Base-by-base conservation (phyloP, 2,797 vertebrate genomes). In the Etheostoma perlongum region DNA sequence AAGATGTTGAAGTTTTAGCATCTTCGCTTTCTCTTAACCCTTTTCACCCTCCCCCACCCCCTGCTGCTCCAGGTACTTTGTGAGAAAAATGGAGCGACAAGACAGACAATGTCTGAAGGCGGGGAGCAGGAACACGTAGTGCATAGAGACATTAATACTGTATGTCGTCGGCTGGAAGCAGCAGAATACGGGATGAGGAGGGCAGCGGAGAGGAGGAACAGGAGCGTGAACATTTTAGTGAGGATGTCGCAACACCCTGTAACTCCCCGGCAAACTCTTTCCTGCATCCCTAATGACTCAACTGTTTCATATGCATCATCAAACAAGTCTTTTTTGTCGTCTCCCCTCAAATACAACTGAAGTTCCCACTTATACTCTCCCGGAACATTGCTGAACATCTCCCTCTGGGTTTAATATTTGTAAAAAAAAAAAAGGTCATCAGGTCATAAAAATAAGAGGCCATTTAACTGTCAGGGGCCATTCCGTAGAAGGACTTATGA, bases 201-300 rank as follows among this genome's bases (percentile, higher is more conserved):
- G 52, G 67, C 57, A 63, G 59, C 10, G 54, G 54, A 52, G 67
- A 25, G 46, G 64, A 61, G 69, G 77, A 80, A 84, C 55, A 10
- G 62, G 70, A 85, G 78, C 60, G 53, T 76, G 79, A 76, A 81
- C 2, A 67, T 72, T 79, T 84, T 19, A 61, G 51, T 58, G 51
- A 85, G 71, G 84, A 88, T 88, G 90, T 63, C 89, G 89, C 87
- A 90, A 92, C 81, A 61, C 18, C 63, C 68, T 82, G 89, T 52
- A 91, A 91, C 75, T 68, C 47, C 47, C 23, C 6, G 1, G 58
- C 58, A 72, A 83, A 80, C 59, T 74, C 66, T 44, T 55, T 40
- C 2, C 55, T 8, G 72, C 60, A 54, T 78, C 76, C 59, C 70
- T 79, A 70, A 87, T 63, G 86, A 82, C 63, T 74, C 54, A 0